Percentiles rank a stretch among this genome's conserved stretches.
phyloP scores from a whole-genome alignment of 35 echinoderm and acorn worm species.

The Heliocidaris tuberculata region DNA sequence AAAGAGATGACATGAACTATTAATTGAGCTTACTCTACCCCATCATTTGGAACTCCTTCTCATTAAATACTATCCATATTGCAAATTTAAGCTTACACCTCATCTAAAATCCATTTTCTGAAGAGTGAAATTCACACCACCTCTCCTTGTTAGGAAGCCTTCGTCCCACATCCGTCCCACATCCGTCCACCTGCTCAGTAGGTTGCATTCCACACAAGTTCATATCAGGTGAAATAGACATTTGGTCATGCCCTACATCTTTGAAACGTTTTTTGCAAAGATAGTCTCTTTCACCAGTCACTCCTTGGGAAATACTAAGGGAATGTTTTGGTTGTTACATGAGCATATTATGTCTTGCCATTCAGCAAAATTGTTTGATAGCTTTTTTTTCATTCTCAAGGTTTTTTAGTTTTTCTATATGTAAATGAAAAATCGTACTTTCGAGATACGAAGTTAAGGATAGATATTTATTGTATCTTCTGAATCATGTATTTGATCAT shows the following conservation, averaged over 20 bases:
- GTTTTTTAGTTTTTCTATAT: too few relatives aligned
- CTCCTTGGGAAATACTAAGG: background rate
- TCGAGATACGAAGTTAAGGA: too few relatives aligned
- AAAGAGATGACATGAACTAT: background rate
- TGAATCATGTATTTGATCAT: too few relatives aligned
- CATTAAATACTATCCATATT: background rate
- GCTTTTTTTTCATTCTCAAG: too few relatives aligned
- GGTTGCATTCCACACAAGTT: background rate
- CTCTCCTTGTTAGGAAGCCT: background rate
- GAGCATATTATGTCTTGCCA: too few relatives aligned
- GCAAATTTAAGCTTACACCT: background rate
- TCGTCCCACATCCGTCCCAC: too few relatives aligned
- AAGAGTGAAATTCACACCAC: background rate
- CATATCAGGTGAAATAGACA: background rate
- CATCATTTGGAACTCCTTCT: background rate
- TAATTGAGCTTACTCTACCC: background rate
- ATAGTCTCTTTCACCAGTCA: background rate
- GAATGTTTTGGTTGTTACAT: background rate
- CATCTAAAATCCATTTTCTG: background rate
- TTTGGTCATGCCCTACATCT: too few relatives aligned
- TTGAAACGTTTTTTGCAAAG: background rate
- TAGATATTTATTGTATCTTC: too few relatives aligned
- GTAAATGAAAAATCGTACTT: too few relatives aligned
- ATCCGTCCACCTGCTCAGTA: background rate
- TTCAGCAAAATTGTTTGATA: too few relatives aligned